A percentile compares a stretch with the other conserved stretches of the same genome.
phyloP scores from a whole-genome alignment of 2,113 vertebrate species.

The Falco punctatus region DNA sequence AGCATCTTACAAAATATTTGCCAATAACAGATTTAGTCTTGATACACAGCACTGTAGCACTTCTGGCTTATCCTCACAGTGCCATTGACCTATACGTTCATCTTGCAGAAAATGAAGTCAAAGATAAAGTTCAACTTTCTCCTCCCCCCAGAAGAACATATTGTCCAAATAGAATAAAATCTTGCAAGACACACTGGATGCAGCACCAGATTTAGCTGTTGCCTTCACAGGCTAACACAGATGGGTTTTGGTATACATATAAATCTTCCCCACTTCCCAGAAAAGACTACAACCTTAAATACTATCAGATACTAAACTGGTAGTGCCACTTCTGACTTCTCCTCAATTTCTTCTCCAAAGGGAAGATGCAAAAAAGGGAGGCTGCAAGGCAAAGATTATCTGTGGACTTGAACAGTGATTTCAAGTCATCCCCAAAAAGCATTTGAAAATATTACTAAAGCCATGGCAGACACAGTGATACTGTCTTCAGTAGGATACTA shows the following conservation, averaged over 20 bases:
- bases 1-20: background rate
- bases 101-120: background rate
- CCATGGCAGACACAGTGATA: background rate
- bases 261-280: background rate
- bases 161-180: background rate
- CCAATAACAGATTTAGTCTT: background rate
- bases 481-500: background rate
- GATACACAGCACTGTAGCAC: background rate
- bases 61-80: background rate
- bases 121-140: background rate
- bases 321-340: background rate
- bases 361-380: background rate
- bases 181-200: background rate
- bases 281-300: background rate
- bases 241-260: background rate
- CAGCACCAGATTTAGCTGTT: background rate
- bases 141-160: background rate
- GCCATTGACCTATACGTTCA: background rate
- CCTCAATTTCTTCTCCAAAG: background rate
- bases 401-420: background rate
- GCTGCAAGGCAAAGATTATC: background rate
- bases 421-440: background rate
- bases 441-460: background rate
- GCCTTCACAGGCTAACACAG: background rate
- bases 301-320: background rate